Evolutionary conservation across 2,113 vertebrate species (phyloP), one percentile per base, ranked within the genome.

Genomic region (Gobiocypris rarus): DNA sequence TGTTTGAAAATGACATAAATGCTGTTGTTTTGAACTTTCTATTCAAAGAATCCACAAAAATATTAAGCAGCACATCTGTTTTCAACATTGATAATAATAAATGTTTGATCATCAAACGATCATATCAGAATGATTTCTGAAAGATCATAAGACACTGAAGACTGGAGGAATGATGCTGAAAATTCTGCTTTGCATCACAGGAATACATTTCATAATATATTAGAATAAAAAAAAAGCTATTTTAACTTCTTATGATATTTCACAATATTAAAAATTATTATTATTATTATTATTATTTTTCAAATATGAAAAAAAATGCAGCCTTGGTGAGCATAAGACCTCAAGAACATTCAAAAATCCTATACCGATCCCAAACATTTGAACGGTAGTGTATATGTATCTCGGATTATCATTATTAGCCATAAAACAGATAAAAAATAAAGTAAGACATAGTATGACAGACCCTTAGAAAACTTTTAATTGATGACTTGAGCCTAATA

Each of bases 401-500:
- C 17, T 56, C 8, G 8, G 15, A 34, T 34, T 19, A 65, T 65
- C 61, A 54, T 75, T 56, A 11, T 54, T 75, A 54, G 74, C 9
- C 22, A 75, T n/a, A n/a, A 31, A 19, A 38, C 22, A n/a, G 31
- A 31, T 31, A 38, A 22, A 38, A 14, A 52, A 75, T 10, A 22
- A 31, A 38, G 10, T 58, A 28, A 24, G 19, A 58, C 28, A 65
- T 17, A 67, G 31, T 22, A n/a, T 73, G 43, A 74, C 71, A 74
- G n/a, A 34, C 34, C 48, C 38, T 74, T 50, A 28, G 22, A 9
- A 74, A 43, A 58, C 31, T 26, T 78, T 78, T 43, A 59, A 78
- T 43, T 78, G 10, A 78, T 56, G 31, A 24, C 13, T 78, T 26
- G 19, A 61, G 34, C 31, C 54, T 78, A 10, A 58, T 61, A 78